A percentile compares a stretch with the other conserved stretches of the same genome.
Evolutionary conservation across 2,113 vertebrate species (phyloP).

Genomic region (Garra rufa): DNA sequence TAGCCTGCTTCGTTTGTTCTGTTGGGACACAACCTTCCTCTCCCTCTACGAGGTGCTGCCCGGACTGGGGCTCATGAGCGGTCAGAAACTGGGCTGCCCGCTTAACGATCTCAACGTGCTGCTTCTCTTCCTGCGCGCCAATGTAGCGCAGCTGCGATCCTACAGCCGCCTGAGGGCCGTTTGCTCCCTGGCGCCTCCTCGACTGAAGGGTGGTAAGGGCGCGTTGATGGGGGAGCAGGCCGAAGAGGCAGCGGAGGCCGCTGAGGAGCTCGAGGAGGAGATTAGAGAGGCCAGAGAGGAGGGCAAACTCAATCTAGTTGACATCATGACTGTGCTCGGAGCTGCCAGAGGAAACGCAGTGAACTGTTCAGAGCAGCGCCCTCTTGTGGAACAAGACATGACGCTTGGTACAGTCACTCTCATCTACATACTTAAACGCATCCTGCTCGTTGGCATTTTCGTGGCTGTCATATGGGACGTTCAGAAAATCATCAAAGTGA

Average conservation of each 20-base stretch:
- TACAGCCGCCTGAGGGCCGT: slow-evolving; percentile 87
- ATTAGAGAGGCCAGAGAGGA: slow-evolving; percentile 76
- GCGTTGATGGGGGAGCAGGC: slow-evolving; percentile 74
- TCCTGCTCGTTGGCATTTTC: slow-evolving; percentile 73
- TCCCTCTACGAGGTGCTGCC: slow-evolving; percentile 93
- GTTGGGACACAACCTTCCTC: slow-evolving; percentile 92
- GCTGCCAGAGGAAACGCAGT: slow-evolving; percentile 76
- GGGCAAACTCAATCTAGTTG: slow-evolving; percentile 84
- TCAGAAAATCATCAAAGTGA: slow-evolving; percentile 74
- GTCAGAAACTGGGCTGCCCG: slow-evolving; percentile 88
- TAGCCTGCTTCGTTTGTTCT: slow-evolving; percentile 87
- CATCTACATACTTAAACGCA: slow-evolving; percentile 76
- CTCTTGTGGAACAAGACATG: slow-evolving; percentile 79
- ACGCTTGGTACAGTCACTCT: slow-evolving; percentile 80
- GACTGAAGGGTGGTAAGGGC: slow-evolving; percentile 74
- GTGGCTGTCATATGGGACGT: slow-evolving; percentile 78
- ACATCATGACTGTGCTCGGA: slow-evolving; percentile 94
- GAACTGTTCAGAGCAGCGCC: slow-evolving; percentile 75
- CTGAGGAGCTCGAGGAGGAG: slow-evolving; percentile 75
- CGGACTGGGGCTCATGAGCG: slow-evolving; percentile 86
- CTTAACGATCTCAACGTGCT: slow-evolving; percentile 93
- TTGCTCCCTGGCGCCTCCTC: slow-evolving; percentile 82
- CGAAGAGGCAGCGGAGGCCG: slow-evolving; percentile 73
- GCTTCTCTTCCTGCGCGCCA: slow-evolving; percentile 90
- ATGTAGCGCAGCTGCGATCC: slow-evolving; percentile 86